Base-by-base conservation (phyloP, 2,888 invertebrate species). In the Malthinus flaveolus region DNA sequence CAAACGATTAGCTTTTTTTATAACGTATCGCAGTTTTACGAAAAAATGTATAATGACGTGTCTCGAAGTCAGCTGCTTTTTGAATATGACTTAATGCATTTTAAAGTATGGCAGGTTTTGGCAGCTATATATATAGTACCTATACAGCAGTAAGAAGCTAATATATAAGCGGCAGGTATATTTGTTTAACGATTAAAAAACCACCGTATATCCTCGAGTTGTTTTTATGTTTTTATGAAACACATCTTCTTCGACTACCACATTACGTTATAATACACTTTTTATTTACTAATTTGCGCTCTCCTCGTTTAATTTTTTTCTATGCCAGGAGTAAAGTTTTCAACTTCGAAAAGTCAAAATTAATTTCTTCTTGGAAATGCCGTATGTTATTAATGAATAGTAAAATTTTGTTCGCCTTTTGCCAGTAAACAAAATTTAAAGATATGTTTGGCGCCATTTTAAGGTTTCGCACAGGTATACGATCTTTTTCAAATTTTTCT, bases 401-500 rank as follows among this genome's bases (percentile, higher is more conserved):
- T 42, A 15, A 13, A 13, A 42, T 15, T 42, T 12, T 15, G 39
- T 42, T 23, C 13, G 15, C 15, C 15, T 42, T 23, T 42, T 42
- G 39, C n/a, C 23, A 23, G 39, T 42, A 42, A 49, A 15, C 15
- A 42, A 33, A 46, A 42, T 56, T 51, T 61, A 61, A 59, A 63
- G 61, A 60, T 52, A 56, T 2, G 23, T 66, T 70, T 70, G 72
- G 72, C 71, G 72, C 71, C 71, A 66, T 64, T 58, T 62, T 56
- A 48, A 59, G 66, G 64, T 67, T 67, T 63, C 62, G 59, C 64
- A 65, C 71, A 70, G 71, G 71, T 73, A 71, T 68, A 68, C 54
- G 59, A 50, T 47, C 63, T 66, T 63, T 66, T 68, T 63, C 66
- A 66, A 61, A 65, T 66, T 68, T 71, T 74, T 73, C 72, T 74